A percentile compares a stretch with the other conserved stretches of the same genome.
phyloP scores from a whole-genome alignment of 2,888 invertebrate genomes.

The Pherbina coryleti region DNA sequence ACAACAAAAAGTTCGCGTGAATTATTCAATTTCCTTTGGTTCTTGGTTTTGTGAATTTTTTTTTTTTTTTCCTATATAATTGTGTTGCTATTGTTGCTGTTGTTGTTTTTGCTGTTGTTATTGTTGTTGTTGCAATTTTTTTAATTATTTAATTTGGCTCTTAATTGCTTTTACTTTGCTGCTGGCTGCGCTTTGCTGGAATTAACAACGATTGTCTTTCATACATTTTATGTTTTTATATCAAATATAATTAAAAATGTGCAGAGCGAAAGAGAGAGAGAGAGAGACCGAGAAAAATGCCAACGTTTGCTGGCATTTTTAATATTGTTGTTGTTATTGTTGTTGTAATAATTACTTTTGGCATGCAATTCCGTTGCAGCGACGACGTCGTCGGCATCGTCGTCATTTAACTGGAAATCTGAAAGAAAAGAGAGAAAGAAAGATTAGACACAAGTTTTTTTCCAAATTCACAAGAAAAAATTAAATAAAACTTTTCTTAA shows the following conservation, averaged over 20 bases:
- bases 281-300: neutral
- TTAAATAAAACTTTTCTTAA: too few species aligned
- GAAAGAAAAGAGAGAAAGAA: neutral
- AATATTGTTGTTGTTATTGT: neutral
- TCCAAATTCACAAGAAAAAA: too few species aligned
- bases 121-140: neutral
- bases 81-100: neutral
- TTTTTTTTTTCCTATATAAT: too few species aligned
- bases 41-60: constrained; percentile 15
- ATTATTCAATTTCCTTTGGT: constrained; percentile 17
- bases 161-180: constrained; percentile 6
- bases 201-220: neutral
- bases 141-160: constrained; percentile 27
- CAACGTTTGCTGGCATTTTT: too few species aligned
- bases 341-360: too few species aligned
- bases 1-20: neutral
- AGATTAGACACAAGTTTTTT: too few species aligned
- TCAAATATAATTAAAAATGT: neutral
- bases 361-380: neutral
- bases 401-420: neutral
- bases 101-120: neutral
- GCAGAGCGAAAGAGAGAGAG: neutral
- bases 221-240: neutral
- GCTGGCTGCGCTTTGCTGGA: neutral
- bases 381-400: neutral